A percentile compares a stretch with the other conserved stretches of the same genome.
These are phyloP conservation scores for Mareca penelope DNA, from an alignment of 2,797 vertebrate genomes.

Conservation along the genomic window DNA sequence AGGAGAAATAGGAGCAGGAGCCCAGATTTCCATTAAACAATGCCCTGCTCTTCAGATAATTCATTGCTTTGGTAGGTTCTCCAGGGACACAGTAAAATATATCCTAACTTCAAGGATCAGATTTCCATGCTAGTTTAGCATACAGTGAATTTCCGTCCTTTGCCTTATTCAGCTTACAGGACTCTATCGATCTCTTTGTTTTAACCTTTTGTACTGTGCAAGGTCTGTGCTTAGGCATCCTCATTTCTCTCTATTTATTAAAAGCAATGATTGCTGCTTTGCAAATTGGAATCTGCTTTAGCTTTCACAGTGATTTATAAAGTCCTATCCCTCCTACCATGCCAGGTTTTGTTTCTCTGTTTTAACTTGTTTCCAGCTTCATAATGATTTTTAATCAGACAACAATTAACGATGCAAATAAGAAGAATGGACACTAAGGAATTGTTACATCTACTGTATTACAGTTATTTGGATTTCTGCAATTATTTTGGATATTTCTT, in stretches of 20 bases:
- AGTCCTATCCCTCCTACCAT: constrained; percentile 27
- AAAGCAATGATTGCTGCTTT: constrained; percentile 6
- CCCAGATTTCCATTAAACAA: background rate
- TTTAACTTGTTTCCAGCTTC: constrained; percentile 69
- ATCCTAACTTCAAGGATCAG: background rate
- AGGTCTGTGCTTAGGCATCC: background rate
- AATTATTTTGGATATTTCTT: constrained; percentile 43
- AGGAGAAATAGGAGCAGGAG: background rate
- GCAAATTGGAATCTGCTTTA: constrained; percentile 9
- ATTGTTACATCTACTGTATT: constrained; percentile 68
- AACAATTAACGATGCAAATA: constrained; percentile 77
- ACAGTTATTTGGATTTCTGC: constrained; percentile 54
- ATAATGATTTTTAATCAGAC: constrained; percentile 78
- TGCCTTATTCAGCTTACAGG: background rate
- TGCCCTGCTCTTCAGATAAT: background rate
- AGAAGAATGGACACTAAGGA: constrained; percentile 68
- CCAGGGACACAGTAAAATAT: background rate
- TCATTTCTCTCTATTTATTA: constrained; percentile 32
- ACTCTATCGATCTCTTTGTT: background rate
- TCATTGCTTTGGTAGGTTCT: background rate
- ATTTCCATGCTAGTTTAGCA: background rate
- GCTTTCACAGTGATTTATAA: constrained; percentile 45
- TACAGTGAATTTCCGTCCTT: background rate
- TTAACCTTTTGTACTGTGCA: background rate
- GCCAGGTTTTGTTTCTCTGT: constrained; percentile 63